Evolutionary conservation across 2,797 vertebrate species (phyloP), one percentile per base, ranked within the genome.

Genomic region (Rhabdophis nuchalis): DNA sequence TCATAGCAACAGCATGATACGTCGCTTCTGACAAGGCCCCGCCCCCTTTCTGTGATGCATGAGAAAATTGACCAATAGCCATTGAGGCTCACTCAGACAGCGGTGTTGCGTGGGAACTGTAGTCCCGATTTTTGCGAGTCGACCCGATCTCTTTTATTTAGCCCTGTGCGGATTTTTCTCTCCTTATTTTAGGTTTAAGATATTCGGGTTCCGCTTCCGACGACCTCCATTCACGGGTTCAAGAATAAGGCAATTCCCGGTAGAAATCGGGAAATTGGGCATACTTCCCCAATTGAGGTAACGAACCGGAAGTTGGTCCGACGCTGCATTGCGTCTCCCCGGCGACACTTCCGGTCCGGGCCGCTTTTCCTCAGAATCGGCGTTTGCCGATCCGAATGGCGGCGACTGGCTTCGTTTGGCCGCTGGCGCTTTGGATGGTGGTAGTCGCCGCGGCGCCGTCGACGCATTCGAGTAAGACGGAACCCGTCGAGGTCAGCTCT

Each of bases 401-500:
- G 82, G 52, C 82, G 2, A 0, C 8, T 87, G 9, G 50, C 1
- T 5, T 57, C 4, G 13, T 27, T 4, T 32, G 54, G 8, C 1
- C 5, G 14, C 50, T 53, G 91, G 77, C 52, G 14, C 18, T 25
- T 7, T 61, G 53, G 46, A 60, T 60, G 25, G 29, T 16, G 2
- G 41, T 36, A 11, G 10, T 32, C 36, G 57, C 29, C 13, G 4
- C n/a, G 18, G 3, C 13, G 57, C 10, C 29, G 50, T 0, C 46
- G n/a, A 11, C 16, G 14, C 1, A 25, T 0, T 3, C 13, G 14
- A 85, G 58, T 29, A 50, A 8, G 18, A 52, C 57, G 4, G 8
- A 2, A 2, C 0, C 3, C 0, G 4, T 85, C 12, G 6, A 5
- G 46, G 2, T 18, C 27, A 2, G 10, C 57, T 2, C 13, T 52